These are phyloP conservation scores for Pelobates fuscus DNA, from an alignment of 2,113 vertebrate species.

Conservation along the genomic window DNA sequence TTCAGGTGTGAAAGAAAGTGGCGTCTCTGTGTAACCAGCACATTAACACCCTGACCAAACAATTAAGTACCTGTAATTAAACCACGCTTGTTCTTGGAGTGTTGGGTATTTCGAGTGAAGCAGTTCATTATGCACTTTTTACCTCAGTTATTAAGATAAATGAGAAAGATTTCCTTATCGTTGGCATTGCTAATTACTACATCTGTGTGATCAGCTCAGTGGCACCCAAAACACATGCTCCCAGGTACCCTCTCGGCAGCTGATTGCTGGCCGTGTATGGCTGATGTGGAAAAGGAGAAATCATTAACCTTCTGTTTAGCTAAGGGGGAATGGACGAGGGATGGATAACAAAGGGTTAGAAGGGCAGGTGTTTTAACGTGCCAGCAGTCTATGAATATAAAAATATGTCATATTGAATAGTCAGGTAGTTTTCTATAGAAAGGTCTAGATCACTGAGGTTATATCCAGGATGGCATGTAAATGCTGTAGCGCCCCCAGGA, in stretches of 20 bases:
- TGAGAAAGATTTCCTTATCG: conserved; percentile 63
- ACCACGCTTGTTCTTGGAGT: conserved; percentile 66
- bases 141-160: conserved; percentile 69
- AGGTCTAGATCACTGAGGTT: too few species aligned
- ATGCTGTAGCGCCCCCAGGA: too few species aligned
- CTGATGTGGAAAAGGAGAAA: not conserved
- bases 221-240: conserved; percentile 6
- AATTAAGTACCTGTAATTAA: conserved; percentile 77
- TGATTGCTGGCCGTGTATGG: too few species aligned
- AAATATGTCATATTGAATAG: too few species aligned
- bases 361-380: too few species aligned
- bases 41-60: conserved; percentile 67
- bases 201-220: conserved; percentile 16
- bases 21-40: conserved; percentile 58
- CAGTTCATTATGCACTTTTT: conserved; percentile 73
- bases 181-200: conserved; percentile 58
- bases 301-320: too few species aligned
- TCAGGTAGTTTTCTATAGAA: too few species aligned
- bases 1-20: not conserved
- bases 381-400: too few species aligned
- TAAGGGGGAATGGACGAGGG: too few species aligned
- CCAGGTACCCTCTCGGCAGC: conserved; percentile 17
- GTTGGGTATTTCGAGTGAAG: conserved; percentile 65
- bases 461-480: too few species aligned
- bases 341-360: too few species aligned